Conservation (phyloP, 2,888 invertebrate genomes). For the Macaria notata region DNA sequence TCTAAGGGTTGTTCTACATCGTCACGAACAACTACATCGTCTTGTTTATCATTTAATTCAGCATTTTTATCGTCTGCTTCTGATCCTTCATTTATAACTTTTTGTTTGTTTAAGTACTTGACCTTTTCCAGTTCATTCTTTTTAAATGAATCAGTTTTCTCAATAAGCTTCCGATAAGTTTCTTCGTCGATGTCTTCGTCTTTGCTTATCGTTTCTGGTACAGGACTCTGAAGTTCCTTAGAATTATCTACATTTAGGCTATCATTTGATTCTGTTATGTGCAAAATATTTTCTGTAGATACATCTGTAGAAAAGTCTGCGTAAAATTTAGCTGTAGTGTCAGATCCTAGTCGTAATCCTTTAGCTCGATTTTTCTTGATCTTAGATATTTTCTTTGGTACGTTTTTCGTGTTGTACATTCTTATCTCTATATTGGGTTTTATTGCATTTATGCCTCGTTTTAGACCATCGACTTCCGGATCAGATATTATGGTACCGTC, state of each 20-base stretch:
- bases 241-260: conserved; percentile 76
- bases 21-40: conserved; percentile 54
- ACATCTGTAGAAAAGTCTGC: conserved; percentile 85
- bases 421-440: conserved; percentile 78
- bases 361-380: conserved; percentile 85
- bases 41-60: conserved; percentile 43
- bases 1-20: conserved; percentile 84
- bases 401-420: conserved; percentile 85
- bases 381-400: conserved; percentile 87
- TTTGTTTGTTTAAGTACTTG: conserved; percentile 74
- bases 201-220: conserved; percentile 62
- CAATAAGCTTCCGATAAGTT: conserved; percentile 72
- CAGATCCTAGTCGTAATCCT: conserved; percentile 68
- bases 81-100: conserved; percentile 72
- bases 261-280: conserved; percentile 85
- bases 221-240: conserved; percentile 43
- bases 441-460: conserved; percentile 38
- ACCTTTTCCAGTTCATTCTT: conserved; percentile 78
- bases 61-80: conserved; percentile 63
- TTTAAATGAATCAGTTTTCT: conserved; percentile 80
- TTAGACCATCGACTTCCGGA: conserved; percentile 61
- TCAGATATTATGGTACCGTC: conserved; percentile 63
- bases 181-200: conserved; percentile 76
- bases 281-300: conserved; percentile 82
- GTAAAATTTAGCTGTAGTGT: conserved; percentile 85